These are phyloP conservation scores for Anguilla obscura DNA, from an alignment of 2,797 vertebrate species.

Conservation along the genomic window DNA sequence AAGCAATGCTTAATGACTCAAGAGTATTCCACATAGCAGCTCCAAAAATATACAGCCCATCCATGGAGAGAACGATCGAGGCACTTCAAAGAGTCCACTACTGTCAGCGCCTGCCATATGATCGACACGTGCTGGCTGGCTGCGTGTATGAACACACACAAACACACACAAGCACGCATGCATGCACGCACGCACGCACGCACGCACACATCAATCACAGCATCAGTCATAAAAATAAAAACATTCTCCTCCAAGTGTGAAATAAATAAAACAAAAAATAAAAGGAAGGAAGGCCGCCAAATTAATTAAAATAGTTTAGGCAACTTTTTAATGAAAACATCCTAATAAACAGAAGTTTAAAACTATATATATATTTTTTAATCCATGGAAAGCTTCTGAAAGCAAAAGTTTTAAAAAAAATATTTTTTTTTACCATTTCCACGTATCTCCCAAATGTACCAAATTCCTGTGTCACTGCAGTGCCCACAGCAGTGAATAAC, in stretches of 20 bases:
- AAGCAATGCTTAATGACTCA: conserved; percentile 9
- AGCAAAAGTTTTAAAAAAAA: background rate
- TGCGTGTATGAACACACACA: conserved; percentile 1
- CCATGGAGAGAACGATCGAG: background rate
- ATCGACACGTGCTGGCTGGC: conserved; percentile 4
- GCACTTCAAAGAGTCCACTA: conserved; percentile 21
- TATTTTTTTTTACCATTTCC: background rate
- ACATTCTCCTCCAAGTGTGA: background rate
- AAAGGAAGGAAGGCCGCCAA: background rate
- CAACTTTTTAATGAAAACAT: too few relatives aligned
- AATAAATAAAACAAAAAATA: background rate
- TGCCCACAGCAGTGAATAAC: background rate
- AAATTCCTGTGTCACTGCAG: background rate
- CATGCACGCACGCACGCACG: background rate
- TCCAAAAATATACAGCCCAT: conserved; percentile 24
- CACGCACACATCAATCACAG: background rate
- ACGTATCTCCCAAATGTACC: background rate
- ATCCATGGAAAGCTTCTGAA: background rate
- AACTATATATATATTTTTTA: too few relatives aligned
- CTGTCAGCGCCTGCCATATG: background rate
- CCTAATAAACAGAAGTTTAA: too few relatives aligned
- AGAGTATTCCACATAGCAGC: background rate
- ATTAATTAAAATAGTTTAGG: background rate
- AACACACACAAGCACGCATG: conserved; percentile 27
- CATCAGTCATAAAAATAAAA: too few relatives aligned